phyloP scores from a whole-genome alignment of 2,113 vertebrate species.

The Glareola pratincola region DNA sequence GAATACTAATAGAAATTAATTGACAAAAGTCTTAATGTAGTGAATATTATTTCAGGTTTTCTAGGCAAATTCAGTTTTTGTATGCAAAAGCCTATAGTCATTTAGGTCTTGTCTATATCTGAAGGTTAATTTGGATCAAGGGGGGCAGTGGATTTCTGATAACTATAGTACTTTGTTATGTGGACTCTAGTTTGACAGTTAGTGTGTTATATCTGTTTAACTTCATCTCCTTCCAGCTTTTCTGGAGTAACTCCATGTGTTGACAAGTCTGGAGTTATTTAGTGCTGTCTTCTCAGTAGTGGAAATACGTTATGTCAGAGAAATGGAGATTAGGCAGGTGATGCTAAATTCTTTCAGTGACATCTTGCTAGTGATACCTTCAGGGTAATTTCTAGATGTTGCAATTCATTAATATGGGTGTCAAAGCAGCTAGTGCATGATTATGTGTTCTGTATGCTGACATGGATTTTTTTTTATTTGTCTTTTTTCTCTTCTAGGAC shows the following conservation, averaged over 20 bases:
- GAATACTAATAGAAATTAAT: not conserved
- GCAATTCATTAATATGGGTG: not conserved
- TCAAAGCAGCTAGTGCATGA: not conserved
- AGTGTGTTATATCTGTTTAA: not conserved
- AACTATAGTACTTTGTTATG: not conserved
- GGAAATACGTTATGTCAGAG: not conserved
- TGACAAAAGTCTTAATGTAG: not conserved
- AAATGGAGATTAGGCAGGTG: slow-evolving; percentile 2
- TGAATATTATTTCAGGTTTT: not conserved
- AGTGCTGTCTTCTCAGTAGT: not conserved
- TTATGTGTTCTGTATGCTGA: not conserved
- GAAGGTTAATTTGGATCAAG: not conserved
- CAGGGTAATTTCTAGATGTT: not conserved
- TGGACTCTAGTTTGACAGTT: not conserved
- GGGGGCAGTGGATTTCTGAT: not conserved
- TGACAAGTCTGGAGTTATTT: not conserved
- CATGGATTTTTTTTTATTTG: not conserved
- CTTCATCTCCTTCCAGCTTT: not conserved
- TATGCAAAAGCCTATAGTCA: not conserved
- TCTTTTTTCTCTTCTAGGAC: slow-evolving; percentile 74
- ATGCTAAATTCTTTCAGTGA: not conserved
- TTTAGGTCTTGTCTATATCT: not conserved
- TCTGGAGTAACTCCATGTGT: not conserved
- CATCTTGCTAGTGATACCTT: not conserved
- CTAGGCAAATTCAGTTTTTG: not conserved